Evolutionary conservation across 2,113 vertebrate species (phyloP).

Genomic region (Puffinus mauretanicus): DNA sequence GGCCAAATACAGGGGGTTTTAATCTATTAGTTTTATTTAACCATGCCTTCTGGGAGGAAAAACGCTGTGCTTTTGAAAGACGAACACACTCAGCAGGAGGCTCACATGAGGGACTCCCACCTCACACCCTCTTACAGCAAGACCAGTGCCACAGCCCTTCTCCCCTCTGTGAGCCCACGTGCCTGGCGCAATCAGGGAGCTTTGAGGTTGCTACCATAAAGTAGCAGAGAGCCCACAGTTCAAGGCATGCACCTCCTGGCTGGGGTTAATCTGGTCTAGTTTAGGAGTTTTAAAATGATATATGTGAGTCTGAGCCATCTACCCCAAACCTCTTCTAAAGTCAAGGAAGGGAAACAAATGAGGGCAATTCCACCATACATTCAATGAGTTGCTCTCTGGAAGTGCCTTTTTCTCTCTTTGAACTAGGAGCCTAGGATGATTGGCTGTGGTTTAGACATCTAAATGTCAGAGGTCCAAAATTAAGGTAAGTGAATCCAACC

Average conservation of each 20-base stretch:
- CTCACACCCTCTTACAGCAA: background rate
- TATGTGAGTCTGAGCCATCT: background rate
- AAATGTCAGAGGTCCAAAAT: background rate
- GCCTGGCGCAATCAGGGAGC: no score
- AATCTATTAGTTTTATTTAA: background rate
- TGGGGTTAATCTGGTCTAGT: background rate
- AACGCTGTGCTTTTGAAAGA: background rate
- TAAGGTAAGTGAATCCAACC: background rate
- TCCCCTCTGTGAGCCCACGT: fast-evolving
- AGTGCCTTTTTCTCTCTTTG: background rate
- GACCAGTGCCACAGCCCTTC: background rate
- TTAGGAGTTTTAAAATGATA: background rate
- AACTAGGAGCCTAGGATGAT: background rate
- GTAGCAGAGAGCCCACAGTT: fast-evolving
- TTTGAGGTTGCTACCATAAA: background rate
- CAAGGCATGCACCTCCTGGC: background rate
- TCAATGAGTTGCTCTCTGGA: background rate
- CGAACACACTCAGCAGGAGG: background rate
- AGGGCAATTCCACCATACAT: background rate
- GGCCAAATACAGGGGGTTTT: background rate
- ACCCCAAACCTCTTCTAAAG: background rate
- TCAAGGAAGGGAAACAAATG: background rate
- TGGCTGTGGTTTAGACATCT: background rate
- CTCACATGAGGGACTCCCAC: background rate
- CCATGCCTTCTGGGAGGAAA: background rate